phyloP scores from a whole-genome alignment of 2,888 invertebrate species.

The Beris morrisii region DNA sequence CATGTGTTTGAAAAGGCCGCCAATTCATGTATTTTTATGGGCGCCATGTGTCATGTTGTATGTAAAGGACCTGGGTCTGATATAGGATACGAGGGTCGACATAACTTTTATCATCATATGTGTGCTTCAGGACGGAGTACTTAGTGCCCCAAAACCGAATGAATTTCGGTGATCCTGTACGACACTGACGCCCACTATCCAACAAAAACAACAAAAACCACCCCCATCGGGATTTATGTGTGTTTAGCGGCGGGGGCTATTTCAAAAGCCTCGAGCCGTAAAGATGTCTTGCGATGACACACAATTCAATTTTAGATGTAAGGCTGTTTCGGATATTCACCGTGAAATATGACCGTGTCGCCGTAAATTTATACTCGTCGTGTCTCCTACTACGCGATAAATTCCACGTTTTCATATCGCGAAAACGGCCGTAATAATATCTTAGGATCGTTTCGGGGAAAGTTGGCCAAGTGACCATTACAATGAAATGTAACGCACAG shows the following conservation, averaged over 20 bases:
- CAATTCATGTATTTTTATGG: constrained; percentile 38
- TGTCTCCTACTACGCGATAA: constrained; percentile 8
- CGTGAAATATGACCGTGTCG: constrained; percentile 28
- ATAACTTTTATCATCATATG: constrained; percentile 4
- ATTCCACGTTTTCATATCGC: constrained; percentile 7
- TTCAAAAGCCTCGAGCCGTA: constrained; percentile 28
- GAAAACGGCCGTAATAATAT: too few relatives aligned
- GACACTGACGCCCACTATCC: background rate
- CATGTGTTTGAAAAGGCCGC: constrained; percentile 20
- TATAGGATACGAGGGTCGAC: background rate
- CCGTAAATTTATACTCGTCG: constrained; percentile 23
- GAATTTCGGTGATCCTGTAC: too few relatives aligned
- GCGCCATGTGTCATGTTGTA: constrained; percentile 32
- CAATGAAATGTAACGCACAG: background rate
- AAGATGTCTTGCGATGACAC: constrained; percentile 33
- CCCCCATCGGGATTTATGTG: constrained; percentile 34
- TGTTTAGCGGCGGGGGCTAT: constrained; percentile 17
- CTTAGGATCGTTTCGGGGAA: background rate
- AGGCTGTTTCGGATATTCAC: constrained; percentile 29
- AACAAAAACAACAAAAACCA: too few relatives aligned
- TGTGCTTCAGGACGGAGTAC: constrained; percentile 2
- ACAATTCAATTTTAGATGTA: constrained; percentile 38
- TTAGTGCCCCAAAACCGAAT: too few relatives aligned
- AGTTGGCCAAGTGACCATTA: background rate
- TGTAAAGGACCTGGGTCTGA: constrained; percentile 17